These are phyloP conservation scores for Meleagris gallopavo DNA, from an alignment of 2,113 vertebrate species.

Conservation along the genomic window DNA sequence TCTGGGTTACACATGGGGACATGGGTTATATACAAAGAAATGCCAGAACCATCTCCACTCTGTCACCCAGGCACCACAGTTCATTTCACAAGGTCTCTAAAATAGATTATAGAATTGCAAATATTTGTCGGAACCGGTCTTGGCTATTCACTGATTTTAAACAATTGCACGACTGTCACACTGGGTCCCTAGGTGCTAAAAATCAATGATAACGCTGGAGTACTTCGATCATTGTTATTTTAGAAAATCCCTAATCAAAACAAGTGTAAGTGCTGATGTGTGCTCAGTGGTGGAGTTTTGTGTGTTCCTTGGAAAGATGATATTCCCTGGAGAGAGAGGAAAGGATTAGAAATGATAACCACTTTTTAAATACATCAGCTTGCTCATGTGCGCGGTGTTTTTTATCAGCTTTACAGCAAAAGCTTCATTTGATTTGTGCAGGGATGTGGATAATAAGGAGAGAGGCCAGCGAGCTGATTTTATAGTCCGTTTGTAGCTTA, in stretches of 20 bases:
- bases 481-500: constrained; percentile 80
- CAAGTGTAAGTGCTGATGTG: constrained; percentile 49
- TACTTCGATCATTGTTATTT: constrained; percentile 66
- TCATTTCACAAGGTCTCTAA: constrained; percentile 24
- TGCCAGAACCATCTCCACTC: background rate
- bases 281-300: constrained; percentile 53
- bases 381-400: constrained; percentile 60
- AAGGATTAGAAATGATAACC: constrained; percentile 76
- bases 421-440: constrained; percentile 82
- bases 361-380: constrained; percentile 75
- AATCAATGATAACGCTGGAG: constrained; percentile 67
- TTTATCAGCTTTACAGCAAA: constrained; percentile 78
- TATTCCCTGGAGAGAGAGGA: constrained; percentile 71
- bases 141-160: constrained; percentile 35
- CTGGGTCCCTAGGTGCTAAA: constrained; percentile 59
- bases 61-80: background rate
- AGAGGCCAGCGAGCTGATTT: constrained; percentile 76
- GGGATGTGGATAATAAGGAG: constrained; percentile 77
- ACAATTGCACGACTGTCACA: background rate
- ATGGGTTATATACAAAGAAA: background rate
- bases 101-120: constrained; percentile 14
- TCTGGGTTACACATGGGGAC: background rate
- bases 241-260: constrained; percentile 78
- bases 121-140: constrained; percentile 35
- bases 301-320: constrained; percentile 59